Conservation (phyloP, 2,113 vertebrate genomes). For the Thunnus thynnus region DNA sequence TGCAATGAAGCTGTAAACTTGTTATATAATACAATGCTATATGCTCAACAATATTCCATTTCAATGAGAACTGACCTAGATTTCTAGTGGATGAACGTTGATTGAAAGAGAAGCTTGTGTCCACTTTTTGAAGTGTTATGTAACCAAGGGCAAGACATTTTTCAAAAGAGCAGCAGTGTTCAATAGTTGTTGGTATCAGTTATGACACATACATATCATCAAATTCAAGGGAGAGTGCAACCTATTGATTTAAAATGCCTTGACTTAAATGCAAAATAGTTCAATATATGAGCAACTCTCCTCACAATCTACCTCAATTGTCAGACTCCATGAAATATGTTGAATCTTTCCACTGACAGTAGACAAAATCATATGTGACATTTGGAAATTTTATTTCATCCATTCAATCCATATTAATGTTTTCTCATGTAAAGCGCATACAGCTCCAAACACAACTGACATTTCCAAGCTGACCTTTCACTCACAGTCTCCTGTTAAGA, state of each 20-base stretch:
- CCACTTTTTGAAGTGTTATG: background rate
- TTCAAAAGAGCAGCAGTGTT: background rate
- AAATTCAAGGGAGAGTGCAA: background rate
- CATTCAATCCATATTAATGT: background rate
- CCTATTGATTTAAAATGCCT: background rate
- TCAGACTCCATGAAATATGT: conserved; percentile 4
- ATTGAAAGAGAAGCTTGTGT: background rate
- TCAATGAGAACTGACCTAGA: background rate
- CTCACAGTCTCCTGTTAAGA: background rate
- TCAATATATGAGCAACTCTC: background rate
- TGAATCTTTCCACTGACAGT: background rate
- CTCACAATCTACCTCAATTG: background rate
- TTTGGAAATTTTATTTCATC: background rate
- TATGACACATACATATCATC: no score
- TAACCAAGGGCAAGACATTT: background rate
- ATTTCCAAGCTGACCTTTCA: conserved; percentile 13
- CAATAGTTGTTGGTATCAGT: background rate
- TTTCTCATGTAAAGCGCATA: conserved; percentile 3
- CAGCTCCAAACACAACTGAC: background rate
- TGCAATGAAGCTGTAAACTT: background rate
- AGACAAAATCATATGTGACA: background rate
- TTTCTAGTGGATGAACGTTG: conserved; percentile 6
- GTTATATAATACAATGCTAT: background rate
- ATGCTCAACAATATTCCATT: background rate
- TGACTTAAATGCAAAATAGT: conserved; percentile 3